Evolutionary conservation across 2,797 vertebrate species (phyloP).

Genomic region (Chrysolophus pictus): DNA sequence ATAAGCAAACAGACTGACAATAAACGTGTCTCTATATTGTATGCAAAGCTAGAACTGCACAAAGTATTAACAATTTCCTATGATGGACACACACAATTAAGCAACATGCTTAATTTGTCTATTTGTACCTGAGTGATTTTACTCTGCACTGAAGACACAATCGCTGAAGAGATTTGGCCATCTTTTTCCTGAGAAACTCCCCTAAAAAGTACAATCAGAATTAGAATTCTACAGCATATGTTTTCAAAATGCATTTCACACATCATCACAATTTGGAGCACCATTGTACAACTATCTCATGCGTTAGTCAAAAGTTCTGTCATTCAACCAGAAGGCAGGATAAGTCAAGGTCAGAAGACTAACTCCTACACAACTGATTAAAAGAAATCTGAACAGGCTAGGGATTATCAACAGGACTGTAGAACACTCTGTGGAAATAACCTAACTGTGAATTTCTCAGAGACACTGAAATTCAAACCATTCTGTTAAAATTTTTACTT

Average conservation of each 20-base stretch:
- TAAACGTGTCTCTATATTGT: neutral
- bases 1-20: neutral
- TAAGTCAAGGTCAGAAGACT: neutral
- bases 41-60: neutral
- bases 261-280: neutral
- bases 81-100: neutral
- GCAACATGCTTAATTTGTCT: neutral
- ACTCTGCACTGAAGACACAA: conserved; percentile 95
- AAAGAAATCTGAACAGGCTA: neutral
- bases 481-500: neutral
- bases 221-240: neutral
- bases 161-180: conserved; percentile 91
- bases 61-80: neutral
- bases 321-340: neutral
- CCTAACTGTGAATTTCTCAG: neutral
- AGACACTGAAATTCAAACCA: neutral
- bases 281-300: neutral
- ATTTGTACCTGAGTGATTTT: conserved; percentile 97
- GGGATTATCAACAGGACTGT: neutral
- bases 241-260: neutral
- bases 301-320: neutral
- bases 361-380: neutral
- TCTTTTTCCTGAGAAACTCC: conserved; percentile 95
- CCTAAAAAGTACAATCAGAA: conserved; percentile 74
- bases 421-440: neutral